Evolutionary conservation across 1,140 invertebrate species (phyloP), one percentile per base, ranked within the genome.

Genomic region (Drosophila pandora): DNA sequence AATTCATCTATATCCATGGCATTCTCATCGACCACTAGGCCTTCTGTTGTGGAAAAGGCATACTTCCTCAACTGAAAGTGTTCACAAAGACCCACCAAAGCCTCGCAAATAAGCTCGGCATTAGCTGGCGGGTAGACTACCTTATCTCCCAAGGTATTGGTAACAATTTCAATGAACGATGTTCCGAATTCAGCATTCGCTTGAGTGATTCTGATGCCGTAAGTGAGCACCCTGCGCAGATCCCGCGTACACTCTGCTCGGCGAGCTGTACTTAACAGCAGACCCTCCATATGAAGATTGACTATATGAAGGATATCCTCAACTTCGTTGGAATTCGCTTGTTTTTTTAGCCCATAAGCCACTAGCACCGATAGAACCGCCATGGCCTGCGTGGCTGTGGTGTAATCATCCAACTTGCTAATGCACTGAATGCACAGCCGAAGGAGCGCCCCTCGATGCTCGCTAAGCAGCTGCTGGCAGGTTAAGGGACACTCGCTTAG

Each of bases 321-420:
- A 54, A 90, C 75, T 39, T 79, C 78, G 3, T 64, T 60, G 5
- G 58, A 21, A n/a, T 49, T 92, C 2, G 54, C 53, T 21, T 73
- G 49, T n/a, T 82, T 70, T 17, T 76, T 63, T 0, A 75, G 34
- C 90, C 95, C 95, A 74, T 95, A 95, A 59, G 94, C 94, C n/a
- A 94, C 93, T 67, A 96, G 93, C 74, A 94, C 93, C 1, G 94
- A 93, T 9, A 95, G 91, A 67, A 96, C 94, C 60, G 94, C 94
- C 68, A 95, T 94, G 3, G 95, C 94, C 92, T 95, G 95, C 2
- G 94, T 94, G 22, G 95, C 94, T 4, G 96, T 93, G 5, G 93
- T 92, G 13, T 93, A 93, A 91, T 95, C 93, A 22, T 93, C 93
- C 6, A 95, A 94, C 34, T 85, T 85, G 76, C 94, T 93, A 60